Evolutionary conservation across 1,140 invertebrate species (phyloP).

Genomic region (Bilobella aurantiaca): DNA sequence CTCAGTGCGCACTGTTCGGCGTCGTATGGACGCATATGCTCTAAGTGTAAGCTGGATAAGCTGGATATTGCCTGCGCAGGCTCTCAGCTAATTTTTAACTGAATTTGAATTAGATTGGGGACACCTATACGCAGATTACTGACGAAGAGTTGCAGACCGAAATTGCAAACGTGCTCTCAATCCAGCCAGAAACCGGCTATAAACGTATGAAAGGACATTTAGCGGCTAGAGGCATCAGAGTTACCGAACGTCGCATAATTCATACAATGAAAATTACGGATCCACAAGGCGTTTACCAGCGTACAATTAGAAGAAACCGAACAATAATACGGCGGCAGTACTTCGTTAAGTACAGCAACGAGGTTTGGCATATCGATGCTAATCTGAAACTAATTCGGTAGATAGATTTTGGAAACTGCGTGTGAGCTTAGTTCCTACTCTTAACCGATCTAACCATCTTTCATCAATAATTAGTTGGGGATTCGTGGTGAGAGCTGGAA

Average conservation of each 20-base stretch:
- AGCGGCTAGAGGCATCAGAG: neutral
- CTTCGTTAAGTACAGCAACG: slow-evolving; percentile 17
- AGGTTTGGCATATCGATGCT: slow-evolving; percentile 21
- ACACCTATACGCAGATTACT: slow-evolving; percentile 3
- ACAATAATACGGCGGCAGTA: slow-evolving; percentile 15
- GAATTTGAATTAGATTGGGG: neutral
- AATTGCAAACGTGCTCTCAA: neutral
- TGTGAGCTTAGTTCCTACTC: neutral
- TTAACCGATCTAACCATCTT: no score
- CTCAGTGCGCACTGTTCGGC: no score
- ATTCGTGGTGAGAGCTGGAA: slow-evolving; percentile 9
- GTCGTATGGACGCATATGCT: no score
- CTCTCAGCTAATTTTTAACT: neutral
- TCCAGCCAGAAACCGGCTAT: slow-evolving; percentile 16
- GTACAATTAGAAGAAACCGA: slow-evolving; percentile 1
- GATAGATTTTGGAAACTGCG: neutral
- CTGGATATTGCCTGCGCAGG: no score
- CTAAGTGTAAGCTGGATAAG: no score
- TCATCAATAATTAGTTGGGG: slow-evolving; percentile 16
- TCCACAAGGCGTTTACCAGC: slow-evolving; percentile 9
- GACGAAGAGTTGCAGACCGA: neutral
- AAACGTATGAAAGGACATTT: slow-evolving; percentile 26
- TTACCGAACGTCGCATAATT: slow-evolving; percentile 7
- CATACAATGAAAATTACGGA: slow-evolving; percentile 3
- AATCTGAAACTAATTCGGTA: slow-evolving; percentile 21